Conservation (phyloP, 2,888 invertebrate species). For the Leptinotarsa peninsularis region DNA sequence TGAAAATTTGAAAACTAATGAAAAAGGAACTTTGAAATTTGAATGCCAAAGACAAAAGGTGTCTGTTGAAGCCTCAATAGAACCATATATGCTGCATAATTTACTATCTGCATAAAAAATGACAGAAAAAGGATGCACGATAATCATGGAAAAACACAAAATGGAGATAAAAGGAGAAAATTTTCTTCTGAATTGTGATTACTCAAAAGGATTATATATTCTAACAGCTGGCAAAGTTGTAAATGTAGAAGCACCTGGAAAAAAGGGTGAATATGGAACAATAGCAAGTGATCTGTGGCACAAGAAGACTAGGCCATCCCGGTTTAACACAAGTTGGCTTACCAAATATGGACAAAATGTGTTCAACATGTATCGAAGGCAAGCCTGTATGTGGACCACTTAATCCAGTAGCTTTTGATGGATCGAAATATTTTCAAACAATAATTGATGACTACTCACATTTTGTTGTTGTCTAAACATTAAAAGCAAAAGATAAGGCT, state of each 20-base stretch:
- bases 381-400: constrained; percentile 23
- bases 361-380: neutral
- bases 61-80: neutral
- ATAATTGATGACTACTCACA: too few species aligned
- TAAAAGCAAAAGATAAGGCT: too few species aligned
- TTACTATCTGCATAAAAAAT: too few species aligned
- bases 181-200: constrained; percentile 21
- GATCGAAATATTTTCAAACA: neutral
- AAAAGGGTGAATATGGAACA: constrained; percentile 21
- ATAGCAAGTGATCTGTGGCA: constrained; percentile 9
- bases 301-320: too few species aligned
- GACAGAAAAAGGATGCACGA: neutral
- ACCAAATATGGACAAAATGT: too few species aligned
- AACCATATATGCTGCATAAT: constrained; percentile 8
- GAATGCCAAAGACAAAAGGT: neutral
- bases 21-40: neutral
- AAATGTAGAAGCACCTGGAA: neutral
- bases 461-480: too few species aligned
- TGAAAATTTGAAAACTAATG: constrained; percentile 25
- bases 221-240: constrained; percentile 22
- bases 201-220: constrained; percentile 21
- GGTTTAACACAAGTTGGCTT: too few species aligned
- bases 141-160: constrained; percentile 23
- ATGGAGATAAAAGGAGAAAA: constrained; percentile 15
- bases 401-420: constrained; percentile 25